Evolutionary conservation across 2,797 vertebrate genomes (phyloP).

Genomic region (Lerista edwardsae): DNA sequence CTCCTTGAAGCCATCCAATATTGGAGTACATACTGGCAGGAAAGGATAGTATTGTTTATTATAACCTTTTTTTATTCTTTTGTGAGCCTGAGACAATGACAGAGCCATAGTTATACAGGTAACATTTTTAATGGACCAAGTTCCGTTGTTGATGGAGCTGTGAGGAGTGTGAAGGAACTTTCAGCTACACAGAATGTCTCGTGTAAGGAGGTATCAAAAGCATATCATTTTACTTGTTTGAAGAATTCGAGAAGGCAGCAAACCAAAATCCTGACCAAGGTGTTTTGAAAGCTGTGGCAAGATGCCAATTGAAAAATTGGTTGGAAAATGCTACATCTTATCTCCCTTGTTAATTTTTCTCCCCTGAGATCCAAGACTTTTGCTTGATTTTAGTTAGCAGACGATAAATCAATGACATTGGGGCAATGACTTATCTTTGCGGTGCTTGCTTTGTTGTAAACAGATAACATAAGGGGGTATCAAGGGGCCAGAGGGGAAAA

Average conservation of each 20-base stretch:
- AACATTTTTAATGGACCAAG: not conserved
- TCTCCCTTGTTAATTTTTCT: slow-evolving; percentile 7
- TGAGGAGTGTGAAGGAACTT: not conserved
- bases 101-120: not conserved
- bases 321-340: not conserved
- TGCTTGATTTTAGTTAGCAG: not conserved
- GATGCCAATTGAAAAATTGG: not conserved
- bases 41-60: not conserved
- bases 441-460: not conserved
- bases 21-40: not conserved
- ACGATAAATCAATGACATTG: not conserved
- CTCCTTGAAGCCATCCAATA: not conserved
- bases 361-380: not conserved
- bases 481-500: slow-evolving; percentile 27
- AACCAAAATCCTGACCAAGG: slow-evolving; percentile 20
- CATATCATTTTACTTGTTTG: too few species aligned
- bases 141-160: not conserved
- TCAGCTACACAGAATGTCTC: not conserved
- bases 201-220: not conserved
- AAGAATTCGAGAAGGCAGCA: slow-evolving; percentile 26
- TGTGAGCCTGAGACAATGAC: not conserved
- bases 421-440: not conserved
- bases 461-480: slow-evolving; percentile 36
- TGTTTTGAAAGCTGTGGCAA: slow-evolving; percentile 26
- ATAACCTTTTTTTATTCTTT: not conserved